A percentile compares a stretch with the other conserved stretches of the same genome.
Conservation (phyloP, 2,113 vertebrate genomes). For the Oostethus manadensis region DNA sequence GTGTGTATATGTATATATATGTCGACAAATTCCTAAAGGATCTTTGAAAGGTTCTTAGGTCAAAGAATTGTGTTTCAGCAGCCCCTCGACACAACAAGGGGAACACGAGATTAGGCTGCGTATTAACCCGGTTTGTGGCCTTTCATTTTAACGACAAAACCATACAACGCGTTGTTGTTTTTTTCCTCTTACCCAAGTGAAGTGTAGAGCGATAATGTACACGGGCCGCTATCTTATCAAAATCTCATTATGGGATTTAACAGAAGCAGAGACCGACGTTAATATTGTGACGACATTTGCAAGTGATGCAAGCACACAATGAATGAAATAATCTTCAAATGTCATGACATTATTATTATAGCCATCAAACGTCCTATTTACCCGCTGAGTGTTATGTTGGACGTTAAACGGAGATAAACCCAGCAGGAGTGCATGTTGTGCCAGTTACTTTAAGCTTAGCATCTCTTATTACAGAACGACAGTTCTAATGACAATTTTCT, state of each 20-base stretch:
- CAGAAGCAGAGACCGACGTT: constrained; percentile 5
- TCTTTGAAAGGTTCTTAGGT: constrained; percentile 14
- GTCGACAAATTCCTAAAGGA: background rate
- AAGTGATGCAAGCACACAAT: constrained; percentile 27
- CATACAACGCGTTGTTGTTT: constrained; percentile 17
- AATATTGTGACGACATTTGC: constrained; percentile 57
- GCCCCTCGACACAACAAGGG: background rate
- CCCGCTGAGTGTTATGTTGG: constrained; percentile 16
- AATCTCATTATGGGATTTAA: constrained; percentile 11
- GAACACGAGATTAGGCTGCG: background rate
- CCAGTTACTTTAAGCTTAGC: background rate
- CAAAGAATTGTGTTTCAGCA: constrained; percentile 14
- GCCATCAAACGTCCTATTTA: constrained; percentile 57
- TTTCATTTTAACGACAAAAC: constrained; percentile 9
- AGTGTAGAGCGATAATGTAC: constrained; percentile 26
- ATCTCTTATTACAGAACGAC: no score
- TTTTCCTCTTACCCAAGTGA: background rate
- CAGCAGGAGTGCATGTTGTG: background rate
- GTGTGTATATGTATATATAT: background rate
- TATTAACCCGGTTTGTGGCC: constrained; percentile 2
- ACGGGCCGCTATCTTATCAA: constrained; percentile 14
- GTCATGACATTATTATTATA: constrained; percentile 66
- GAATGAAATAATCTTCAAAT: constrained; percentile 57
- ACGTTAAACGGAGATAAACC: background rate
- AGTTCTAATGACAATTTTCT: no score